Evolutionary conservation across 1,140 invertebrate species (phyloP), one percentile per base, ranked within the genome.

Genomic region (Cardiocondyla obscurior): DNA sequence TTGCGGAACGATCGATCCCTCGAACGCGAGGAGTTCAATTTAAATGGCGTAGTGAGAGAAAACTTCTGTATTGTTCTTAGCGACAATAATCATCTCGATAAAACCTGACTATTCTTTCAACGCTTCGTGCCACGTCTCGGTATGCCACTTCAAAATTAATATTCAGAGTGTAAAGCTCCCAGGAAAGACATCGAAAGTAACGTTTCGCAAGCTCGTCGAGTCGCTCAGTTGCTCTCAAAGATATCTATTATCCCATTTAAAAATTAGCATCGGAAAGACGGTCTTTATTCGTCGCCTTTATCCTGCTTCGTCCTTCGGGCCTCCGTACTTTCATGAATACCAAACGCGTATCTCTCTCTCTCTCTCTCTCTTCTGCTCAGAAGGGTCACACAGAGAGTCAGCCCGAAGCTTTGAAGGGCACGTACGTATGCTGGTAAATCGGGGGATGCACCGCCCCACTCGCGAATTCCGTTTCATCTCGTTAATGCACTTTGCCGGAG

Each of bases 241-340:
- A 85, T 88, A 89, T 89, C 86, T 87, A 89, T 89, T 89, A 87
- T 89, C 83, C 83, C 58, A 82, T 87, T 89, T 83, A 87, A 89
- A 89, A 79, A 89, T 89, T 89, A 87, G 79, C 88, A 89, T 89
- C 69, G 77, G 69, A 81, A 82, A 85, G 77, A 82, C 62, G 25
- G 49, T 25, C 33, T 36, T 86, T 46, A 46, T 44, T 55, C 12
- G 36, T 19, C 39, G 39, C n/a, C n/a, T n/a, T 53, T 62, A 73
- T 57, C 69, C 39, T 39, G 51, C 33, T 28, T 1, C 49, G 44
- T n/a, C 62, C 51, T 33, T 57, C 16, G 10, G n/a, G n/a, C n/a
- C n/a, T n/a, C 28, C 19, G 33, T 72, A 12, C 39, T 64, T 42
- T 36, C 42, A 42, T 46, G 60, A 72, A 83, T 85, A 62, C 67